Conservation (phyloP, 2,888 invertebrate genomes). For the Ichneumon xanthorius region DNA sequence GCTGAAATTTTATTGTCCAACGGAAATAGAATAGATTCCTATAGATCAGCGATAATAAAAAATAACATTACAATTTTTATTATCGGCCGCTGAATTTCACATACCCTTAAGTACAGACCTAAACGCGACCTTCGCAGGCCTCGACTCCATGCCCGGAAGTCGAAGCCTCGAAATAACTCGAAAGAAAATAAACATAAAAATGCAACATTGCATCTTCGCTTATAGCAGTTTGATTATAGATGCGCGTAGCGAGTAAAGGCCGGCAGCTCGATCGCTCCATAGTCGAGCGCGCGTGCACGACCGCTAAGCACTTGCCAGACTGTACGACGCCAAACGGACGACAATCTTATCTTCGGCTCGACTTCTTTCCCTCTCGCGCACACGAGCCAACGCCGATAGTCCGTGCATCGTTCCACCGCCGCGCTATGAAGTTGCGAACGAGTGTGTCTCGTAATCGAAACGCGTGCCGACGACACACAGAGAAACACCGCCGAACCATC, state of each 20-base stretch:
- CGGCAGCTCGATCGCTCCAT: constrained; percentile 22
- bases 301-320: constrained; percentile 63
- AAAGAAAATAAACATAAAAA: background rate
- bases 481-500: constrained; percentile 26
- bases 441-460: constrained; percentile 55
- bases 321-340: constrained; percentile 70
- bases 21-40: too few relatives aligned
- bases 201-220: constrained; percentile 4
- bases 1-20: too few relatives aligned
- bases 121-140: background rate
- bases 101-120: too few relatives aligned
- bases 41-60: too few relatives aligned
- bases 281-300: constrained; percentile 54
- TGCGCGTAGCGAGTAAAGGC: background rate
- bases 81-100: too few relatives aligned
- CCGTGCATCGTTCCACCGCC: constrained; percentile 60
- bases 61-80: too few relatives aligned
- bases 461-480: constrained; percentile 48
- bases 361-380: constrained; percentile 63
- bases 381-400: background rate
- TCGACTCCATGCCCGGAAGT: background rate
- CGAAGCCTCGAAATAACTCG: background rate
- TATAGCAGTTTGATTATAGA: background rate
- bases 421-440: constrained; percentile 24
- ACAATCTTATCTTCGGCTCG: constrained; percentile 63